A percentile compares a stretch with the other conserved stretches of the same genome.
Evolutionary conservation across 2,113 vertebrate genomes (phyloP).

Genomic region (Gobio gobio): DNA sequence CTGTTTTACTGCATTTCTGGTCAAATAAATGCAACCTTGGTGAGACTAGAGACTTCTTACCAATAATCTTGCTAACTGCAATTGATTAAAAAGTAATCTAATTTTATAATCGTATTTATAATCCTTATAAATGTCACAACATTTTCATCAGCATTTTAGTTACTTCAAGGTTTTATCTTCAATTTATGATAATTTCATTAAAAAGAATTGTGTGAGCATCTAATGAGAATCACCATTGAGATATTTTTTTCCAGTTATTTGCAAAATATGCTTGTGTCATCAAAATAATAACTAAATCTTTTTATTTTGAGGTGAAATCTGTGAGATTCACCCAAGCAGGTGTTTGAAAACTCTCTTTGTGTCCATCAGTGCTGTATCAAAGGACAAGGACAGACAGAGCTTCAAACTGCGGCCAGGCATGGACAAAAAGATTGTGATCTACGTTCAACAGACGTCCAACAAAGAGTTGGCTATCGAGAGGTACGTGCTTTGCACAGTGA

Average conservation of each 20-base stretch:
- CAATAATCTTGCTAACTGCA: background rate
- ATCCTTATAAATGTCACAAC: background rate
- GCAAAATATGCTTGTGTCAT: background rate
- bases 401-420: constrained; percentile 97
- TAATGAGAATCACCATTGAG: background rate
- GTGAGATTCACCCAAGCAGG: background rate
- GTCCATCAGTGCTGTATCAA: constrained; percentile 87
- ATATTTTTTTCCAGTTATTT: background rate
- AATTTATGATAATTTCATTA: background rate
- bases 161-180: background rate
- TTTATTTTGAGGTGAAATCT: background rate
- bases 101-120: background rate
- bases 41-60: no score
- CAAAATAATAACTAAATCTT: background rate
- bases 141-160: no score
- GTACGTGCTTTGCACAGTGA: constrained; percentile 70
- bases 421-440: constrained; percentile 98
- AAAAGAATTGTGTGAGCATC: background rate
- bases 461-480: constrained; percentile 98
- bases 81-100: background rate
- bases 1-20: background rate
- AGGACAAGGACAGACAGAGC: constrained; percentile 97
- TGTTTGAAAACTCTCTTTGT: background rate
- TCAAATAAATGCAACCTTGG: background rate
- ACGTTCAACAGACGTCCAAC: constrained; percentile 95